Base-by-base conservation (phyloP, 2,888 invertebrate genomes). In the Blastobasis lacticolella region DNA sequence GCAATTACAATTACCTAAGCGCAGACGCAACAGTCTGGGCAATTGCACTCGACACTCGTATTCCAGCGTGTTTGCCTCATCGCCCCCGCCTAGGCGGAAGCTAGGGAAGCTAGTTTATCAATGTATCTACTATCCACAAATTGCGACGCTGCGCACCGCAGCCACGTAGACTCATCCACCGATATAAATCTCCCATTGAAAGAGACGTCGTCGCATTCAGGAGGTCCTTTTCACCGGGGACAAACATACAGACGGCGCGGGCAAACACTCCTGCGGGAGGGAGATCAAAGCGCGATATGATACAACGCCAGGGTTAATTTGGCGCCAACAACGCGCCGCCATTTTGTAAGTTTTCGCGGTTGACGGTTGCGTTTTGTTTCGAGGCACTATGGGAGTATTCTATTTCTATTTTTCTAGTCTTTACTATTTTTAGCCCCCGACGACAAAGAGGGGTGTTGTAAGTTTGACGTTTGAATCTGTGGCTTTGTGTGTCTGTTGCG, bases 201-300 rank as follows among this genome's bases (percentile, higher is more conserved):
- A 76, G 74, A 75, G 64, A 59, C 59, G 66, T 65, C 65, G 67
- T 63, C 61, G 72, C 76, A 81, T 85, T 85, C 78, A 71, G 69
- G 64, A 60, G 66, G 65, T 67, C 73, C 80, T 71, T 86, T 85
- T 83, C 84, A 71, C 66, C 68, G 58, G 66, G 71, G 74, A 81
- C 82, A 87, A 82, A 86, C 81, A 86, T 66, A 72, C 80, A 76
- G 80, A 74, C 79, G 60, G 23, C 40, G 45, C 45, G 38, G 42
- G 5, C 76, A 85, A 84, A 86, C 85, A 84, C 86, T 85, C 78
- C 74, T 75, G 58, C 60, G 64, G 67, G 70, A 73, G 67, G 46
- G 80, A 86, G 86, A 86, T 86, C 86, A 87, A 86, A 87, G 86
- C 70, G 72, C 81, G 87, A 87, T 87, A 87, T 69, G 74, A 83